Percentiles rank a stretch among this genome's conserved stretches.
Evolutionary conservation across 2,797 vertebrate species (phyloP).

Genomic region (Gallinago nigripennis): DNA sequence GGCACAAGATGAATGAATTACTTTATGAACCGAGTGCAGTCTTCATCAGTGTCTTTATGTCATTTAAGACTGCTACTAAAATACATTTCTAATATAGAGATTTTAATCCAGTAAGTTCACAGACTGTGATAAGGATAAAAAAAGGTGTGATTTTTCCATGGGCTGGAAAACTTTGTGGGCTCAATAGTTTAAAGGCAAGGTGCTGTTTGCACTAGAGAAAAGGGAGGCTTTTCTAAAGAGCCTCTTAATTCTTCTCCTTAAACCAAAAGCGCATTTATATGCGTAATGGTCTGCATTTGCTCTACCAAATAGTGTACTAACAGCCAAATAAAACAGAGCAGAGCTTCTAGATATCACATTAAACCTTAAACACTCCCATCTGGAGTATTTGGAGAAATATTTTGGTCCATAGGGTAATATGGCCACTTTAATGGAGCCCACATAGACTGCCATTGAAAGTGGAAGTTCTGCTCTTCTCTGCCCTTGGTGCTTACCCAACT

Average conservation of each 20-base stretch:
- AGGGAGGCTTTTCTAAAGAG: background rate
- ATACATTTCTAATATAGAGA: background rate
- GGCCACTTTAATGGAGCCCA: background rate
- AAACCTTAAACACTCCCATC: background rate
- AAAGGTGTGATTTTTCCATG: background rate
- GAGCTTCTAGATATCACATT: background rate
- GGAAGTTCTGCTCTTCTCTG: background rate
- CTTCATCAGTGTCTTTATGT: background rate
- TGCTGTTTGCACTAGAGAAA: background rate
- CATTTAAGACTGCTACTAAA: background rate
- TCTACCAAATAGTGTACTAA: background rate
- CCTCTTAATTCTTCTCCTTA: background rate
- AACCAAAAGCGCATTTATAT: background rate
- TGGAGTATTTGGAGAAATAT: background rate
- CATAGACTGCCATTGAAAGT: background rate
- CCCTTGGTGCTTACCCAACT: background rate
- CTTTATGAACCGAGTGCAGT: background rate
- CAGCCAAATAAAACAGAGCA: background rate
- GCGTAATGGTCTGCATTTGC: background rate
- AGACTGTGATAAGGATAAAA: background rate
- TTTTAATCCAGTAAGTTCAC: background rate
- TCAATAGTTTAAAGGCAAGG: background rate
- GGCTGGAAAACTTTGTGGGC: background rate
- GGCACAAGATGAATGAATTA: background rate
- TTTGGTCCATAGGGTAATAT: background rate